Conservation (phyloP, 1,140 invertebrate species). For the Littorina saxatilis region DNA sequence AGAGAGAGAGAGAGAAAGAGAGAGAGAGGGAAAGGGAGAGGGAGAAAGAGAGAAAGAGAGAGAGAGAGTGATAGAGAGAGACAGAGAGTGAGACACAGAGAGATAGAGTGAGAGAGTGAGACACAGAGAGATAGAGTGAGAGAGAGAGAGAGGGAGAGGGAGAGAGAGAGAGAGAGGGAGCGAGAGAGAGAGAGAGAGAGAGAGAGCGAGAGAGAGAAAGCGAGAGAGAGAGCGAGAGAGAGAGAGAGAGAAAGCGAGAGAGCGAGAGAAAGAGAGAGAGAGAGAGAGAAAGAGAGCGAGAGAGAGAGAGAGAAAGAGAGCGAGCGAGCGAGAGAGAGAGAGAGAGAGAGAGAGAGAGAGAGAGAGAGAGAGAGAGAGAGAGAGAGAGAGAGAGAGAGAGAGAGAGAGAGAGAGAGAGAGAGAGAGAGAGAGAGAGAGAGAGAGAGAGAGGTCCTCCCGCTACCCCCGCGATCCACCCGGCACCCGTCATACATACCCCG, state of each 20-base stretch:
- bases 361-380: background rate
- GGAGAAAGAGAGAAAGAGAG: background rate
- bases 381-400: background rate
- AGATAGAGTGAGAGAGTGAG: background rate
- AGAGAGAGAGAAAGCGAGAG: background rate
- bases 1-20: no score
- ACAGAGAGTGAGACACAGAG: background rate
- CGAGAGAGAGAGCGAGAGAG: background rate
- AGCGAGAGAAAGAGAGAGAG: background rate
- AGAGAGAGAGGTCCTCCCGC: no score
- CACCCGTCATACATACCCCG: no score
- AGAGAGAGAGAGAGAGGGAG: background rate
- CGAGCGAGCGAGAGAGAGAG: background rate
- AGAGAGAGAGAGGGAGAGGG: background rate
- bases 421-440: constrained; percentile 23
- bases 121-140: no score
- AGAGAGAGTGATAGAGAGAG: background rate
- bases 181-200: background rate
- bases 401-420: constrained; percentile 21
- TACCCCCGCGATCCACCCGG: no score
- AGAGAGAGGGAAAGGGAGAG: background rate
- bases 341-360: background rate
- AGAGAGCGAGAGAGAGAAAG: background rate
- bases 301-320: background rate
- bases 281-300: background rate